A percentile compares a stretch with the other conserved stretches of the same genome.
Conservation (phyloP, 92 coral and sea anemone genomes). For the Chrysogorgia sp. region DNA sequence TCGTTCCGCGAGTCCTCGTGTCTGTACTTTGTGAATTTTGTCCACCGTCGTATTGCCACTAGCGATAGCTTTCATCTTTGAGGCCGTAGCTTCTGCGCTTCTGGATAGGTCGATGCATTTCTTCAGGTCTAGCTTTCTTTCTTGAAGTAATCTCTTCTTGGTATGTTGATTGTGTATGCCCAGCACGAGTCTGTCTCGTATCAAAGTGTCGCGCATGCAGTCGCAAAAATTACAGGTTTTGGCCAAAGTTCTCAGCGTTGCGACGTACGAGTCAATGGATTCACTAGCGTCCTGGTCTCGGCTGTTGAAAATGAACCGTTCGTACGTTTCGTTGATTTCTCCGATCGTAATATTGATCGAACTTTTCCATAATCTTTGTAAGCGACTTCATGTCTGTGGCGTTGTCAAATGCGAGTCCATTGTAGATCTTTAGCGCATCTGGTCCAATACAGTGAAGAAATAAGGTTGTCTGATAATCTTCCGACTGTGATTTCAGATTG, state of each 20-base stretch:
- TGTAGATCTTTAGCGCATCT: constrained; percentile 58
- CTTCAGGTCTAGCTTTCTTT: constrained; percentile 42
- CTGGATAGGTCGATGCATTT: constrained; percentile 52
- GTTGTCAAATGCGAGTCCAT: constrained; percentile 44
- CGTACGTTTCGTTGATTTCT: constrained; percentile 38
- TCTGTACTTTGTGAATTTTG: not conserved
- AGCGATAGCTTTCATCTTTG: constrained; percentile 41
- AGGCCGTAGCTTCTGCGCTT: constrained; percentile 43
- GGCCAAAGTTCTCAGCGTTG: constrained; percentile 32
- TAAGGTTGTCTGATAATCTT: constrained; percentile 52
- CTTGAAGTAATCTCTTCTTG: constrained; percentile 37
- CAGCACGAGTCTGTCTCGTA: constrained; percentile 37
- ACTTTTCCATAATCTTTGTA: constrained; percentile 48
- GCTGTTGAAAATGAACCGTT: constrained; percentile 43
- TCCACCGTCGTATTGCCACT: constrained; percentile 10
- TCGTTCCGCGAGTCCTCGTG: not conserved
- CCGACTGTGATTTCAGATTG: constrained; percentile 43
- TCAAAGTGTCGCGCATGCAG: constrained; percentile 31
- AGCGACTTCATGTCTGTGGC: constrained; percentile 38
- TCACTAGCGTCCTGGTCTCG: constrained; percentile 16
- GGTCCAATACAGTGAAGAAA: constrained; percentile 63
- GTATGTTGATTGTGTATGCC: constrained; percentile 28
- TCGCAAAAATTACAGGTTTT: constrained; percentile 49
- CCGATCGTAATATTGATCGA: constrained; percentile 26
- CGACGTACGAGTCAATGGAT: constrained; percentile 36